Evolutionary conservation across 2,113 vertebrate species (phyloP).

Genomic region (Semnornis frantzii): DNA sequence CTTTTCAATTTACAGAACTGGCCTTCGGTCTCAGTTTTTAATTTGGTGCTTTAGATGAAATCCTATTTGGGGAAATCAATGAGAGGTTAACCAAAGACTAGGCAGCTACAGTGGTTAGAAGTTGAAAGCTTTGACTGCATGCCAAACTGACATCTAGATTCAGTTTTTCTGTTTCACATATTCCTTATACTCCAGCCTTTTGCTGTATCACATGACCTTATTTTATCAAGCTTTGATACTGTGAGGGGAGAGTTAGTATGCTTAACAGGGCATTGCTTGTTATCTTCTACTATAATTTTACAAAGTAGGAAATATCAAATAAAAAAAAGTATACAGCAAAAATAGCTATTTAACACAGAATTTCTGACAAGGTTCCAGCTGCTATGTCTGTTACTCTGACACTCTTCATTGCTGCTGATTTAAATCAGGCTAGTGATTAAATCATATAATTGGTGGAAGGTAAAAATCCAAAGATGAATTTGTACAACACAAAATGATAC

Average conservation of each 20-base stretch:
- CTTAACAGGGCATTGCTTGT: constrained; percentile 23
- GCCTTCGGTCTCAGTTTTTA: constrained; percentile 60
- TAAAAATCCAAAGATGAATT: constrained; percentile 30
- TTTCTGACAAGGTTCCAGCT: constrained; percentile 34
- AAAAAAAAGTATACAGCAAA: not conserved
- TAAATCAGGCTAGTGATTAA: constrained; percentile 45
- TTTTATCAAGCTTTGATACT: not conserved
- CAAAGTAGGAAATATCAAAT: constrained; percentile 11
- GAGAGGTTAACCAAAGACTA: constrained; percentile 62
- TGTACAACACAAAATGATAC: constrained; percentile 2
- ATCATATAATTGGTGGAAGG: constrained; percentile 16
- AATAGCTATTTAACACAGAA: constrained; percentile 6
- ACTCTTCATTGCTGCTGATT: constrained; percentile 28
- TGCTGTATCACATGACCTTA: not conserved
- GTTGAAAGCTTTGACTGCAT: constrained; percentile 26
- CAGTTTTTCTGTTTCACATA: constrained; percentile 11
- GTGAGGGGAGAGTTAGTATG: constrained; percentile 11
- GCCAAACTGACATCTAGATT: constrained; percentile 42
- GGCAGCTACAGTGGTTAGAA: constrained; percentile 52
- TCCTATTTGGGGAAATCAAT: constrained; percentile 63
- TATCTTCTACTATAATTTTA: constrained; percentile 28
- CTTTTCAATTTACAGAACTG: constrained; percentile 61
- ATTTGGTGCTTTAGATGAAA: constrained; percentile 64
- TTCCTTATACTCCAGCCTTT: constrained; percentile 14
- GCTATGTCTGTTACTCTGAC: not conserved